Conservation (phyloP, 1,140 invertebrate species). For the Apis cerana region DNA sequence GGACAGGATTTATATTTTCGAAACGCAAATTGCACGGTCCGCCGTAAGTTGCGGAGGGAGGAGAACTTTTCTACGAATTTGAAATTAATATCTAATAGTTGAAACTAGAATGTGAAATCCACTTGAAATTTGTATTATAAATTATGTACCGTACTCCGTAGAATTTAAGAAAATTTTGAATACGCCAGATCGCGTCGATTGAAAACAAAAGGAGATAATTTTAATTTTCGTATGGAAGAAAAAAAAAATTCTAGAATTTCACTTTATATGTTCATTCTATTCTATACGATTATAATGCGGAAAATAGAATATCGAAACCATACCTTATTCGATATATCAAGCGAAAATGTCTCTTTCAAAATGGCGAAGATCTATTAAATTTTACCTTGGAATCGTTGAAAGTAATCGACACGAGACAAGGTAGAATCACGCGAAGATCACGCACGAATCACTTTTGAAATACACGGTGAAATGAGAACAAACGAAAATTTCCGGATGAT, state of each 20-base stretch:
- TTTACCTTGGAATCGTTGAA: not conserved
- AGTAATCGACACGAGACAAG: not conserved
- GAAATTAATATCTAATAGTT: not conserved
- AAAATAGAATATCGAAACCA: not conserved
- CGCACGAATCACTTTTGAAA: not conserved
- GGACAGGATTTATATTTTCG: slow-evolving; percentile 39
- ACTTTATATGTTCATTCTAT: not conserved
- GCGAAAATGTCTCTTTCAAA: not conserved
- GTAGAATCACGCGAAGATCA: not conserved
- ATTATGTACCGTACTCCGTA: too few relatives aligned
- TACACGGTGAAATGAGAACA: not conserved
- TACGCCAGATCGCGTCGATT: too few relatives aligned
- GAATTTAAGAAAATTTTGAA: too few relatives aligned
- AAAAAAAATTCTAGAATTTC: too few relatives aligned
- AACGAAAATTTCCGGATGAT: not conserved
- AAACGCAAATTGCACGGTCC: not conserved
- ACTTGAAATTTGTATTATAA: too few relatives aligned
- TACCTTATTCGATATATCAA: not conserved
- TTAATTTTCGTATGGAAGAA: too few relatives aligned
- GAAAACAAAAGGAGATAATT: too few relatives aligned
- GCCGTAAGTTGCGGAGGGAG: not conserved
- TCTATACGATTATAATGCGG: not conserved
- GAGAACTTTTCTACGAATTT: not conserved
- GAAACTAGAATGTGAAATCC: too few relatives aligned
- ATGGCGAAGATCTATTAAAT: not conserved